These are phyloP conservation scores for Aphelenchoides besseyi DNA, from an alignment of 1,140 invertebrate genomes.

Conservation along the genomic window DNA sequence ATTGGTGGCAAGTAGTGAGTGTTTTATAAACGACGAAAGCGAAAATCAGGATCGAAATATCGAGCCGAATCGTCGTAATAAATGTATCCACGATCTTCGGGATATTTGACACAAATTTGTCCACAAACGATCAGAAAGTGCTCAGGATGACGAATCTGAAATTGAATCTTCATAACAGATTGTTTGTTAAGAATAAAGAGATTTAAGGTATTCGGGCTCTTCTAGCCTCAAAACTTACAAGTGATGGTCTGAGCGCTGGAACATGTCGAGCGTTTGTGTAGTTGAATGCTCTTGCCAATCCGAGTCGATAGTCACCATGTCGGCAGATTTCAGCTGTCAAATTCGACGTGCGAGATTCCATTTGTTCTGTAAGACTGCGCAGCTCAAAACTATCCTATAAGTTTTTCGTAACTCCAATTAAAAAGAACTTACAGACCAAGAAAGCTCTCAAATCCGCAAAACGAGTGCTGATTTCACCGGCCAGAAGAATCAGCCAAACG, in stretches of 20 bases:
- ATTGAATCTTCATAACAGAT: conserved; percentile 3
- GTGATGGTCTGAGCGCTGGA: background rate
- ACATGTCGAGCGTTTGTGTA: conserved; percentile 13
- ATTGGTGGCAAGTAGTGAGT: background rate
- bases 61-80: background rate
- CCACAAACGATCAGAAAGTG: conserved; percentile 1
- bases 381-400: background rate
- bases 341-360: conserved; percentile 48
- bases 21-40: conserved; percentile 20
- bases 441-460: background rate
- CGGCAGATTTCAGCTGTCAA: conserved; percentile 39
- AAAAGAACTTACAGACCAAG: background rate
- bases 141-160: conserved; percentile 17
- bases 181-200: background rate
- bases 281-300: conserved; percentile 17
- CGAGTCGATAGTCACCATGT: conserved; percentile 41
- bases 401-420: background rate
- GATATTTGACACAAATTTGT: conserved; percentile 20
- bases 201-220: too few species aligned
- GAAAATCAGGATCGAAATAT: conserved; percentile 17
- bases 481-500: too few species aligned
- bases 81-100: conserved; percentile 2
- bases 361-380: background rate
- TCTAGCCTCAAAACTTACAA: conserved; percentile 4
- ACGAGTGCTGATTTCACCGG: background rate